phyloP scores from a whole-genome alignment of 2,888 invertebrate genomes.

The Disparrhopalites patrizii region DNA sequence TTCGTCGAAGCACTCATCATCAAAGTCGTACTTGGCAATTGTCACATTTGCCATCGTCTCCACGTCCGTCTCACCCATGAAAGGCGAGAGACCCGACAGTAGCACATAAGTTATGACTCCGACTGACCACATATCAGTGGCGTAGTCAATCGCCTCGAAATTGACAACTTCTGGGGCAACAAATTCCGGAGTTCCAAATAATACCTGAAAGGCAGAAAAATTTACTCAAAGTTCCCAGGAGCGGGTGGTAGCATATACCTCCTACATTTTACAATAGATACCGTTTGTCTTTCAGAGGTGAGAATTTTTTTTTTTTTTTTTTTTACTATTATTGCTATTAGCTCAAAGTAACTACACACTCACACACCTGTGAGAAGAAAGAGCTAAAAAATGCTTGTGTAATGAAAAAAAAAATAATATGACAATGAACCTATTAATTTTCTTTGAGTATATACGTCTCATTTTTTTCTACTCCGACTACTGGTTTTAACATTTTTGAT shows the following conservation, averaged over 20 bases:
- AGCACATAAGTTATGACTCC: slow-evolving; percentile 45
- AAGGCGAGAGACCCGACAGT: slow-evolving; percentile 92
- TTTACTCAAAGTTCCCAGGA: too few relatives aligned
- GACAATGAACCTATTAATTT: slow-evolving; percentile 20
- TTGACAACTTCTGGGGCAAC: slow-evolving; percentile 98
- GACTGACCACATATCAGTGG: slow-evolving; percentile 89
- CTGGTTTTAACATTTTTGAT: slow-evolving; percentile 55
- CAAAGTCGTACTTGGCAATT: slow-evolving; percentile 93
- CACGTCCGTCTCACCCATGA: slow-evolving; percentile 96
- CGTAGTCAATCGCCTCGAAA: slow-evolving; percentile 92
- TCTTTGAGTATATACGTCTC: background rate
- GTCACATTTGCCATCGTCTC: slow-evolving; percentile 99
- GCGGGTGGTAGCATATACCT: background rate
- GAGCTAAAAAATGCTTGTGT: background rate
- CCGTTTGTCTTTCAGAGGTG: background rate
- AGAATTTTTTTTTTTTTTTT: background rate
- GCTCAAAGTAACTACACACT: background rate
- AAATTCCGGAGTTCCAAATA: slow-evolving; percentile 98
- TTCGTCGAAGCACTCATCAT: slow-evolving; percentile 92
- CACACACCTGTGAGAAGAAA: background rate
- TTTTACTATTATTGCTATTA: background rate
- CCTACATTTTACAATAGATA: background rate
- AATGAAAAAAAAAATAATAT: background rate
- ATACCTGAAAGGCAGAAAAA: slow-evolving; percentile 55
- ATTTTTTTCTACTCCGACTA: background rate